Evolutionary conservation across 1,140 invertebrate species (phyloP), one percentile per base, ranked within the genome.

Genomic region (Drosophila littoralis): DNA sequence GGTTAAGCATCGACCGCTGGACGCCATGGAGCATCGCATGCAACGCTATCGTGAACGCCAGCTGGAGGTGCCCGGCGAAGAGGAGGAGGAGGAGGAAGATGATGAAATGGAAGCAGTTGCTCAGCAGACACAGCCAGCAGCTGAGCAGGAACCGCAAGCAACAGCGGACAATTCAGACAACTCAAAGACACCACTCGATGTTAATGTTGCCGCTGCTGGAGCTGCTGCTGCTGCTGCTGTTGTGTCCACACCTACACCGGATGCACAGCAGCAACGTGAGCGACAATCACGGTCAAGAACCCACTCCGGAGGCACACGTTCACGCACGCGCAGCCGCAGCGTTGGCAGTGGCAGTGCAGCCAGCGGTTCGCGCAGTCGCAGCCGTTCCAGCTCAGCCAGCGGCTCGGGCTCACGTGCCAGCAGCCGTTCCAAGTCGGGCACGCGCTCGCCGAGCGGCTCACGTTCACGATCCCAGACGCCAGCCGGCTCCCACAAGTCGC

Each of bases 1-100:
- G 67, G 98, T 99, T 0, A 96, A 97, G 65, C 98, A 99, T 92
- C 94, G 98, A 52, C 95, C 97, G 6, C 93, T 99, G n/a, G 97
- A 97, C 90, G 96, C 96, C 0, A 93, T 94, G 60, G 98, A 99
- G 92, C 96, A 97, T 84, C 94, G 95, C 72, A 97, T 97, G 94
- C 97, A 99, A 91, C 93, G 97, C 36, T 95, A 96, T 58, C 93
- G 98, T 60, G 96, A 98, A 92, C 96, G 95, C 79, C 97, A 98
- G 91, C 93, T 99, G 7, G 97, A 99, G 90, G 97, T 97, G 15
- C 95, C 96, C 38, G 96, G 97, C 77, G 96, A 97, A 63, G 96
- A 96, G 45, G 96, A 97, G 59, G 96, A 96, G 17, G 95, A 94
- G 38, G 93, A 95, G 57, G 93, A 94, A 75, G 95, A 94, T 61